Percentiles rank a stretch among this genome's conserved stretches.
phyloP scores from a whole-genome alignment of 2,113 vertebrate genomes.

The Tichodroma muraria region DNA sequence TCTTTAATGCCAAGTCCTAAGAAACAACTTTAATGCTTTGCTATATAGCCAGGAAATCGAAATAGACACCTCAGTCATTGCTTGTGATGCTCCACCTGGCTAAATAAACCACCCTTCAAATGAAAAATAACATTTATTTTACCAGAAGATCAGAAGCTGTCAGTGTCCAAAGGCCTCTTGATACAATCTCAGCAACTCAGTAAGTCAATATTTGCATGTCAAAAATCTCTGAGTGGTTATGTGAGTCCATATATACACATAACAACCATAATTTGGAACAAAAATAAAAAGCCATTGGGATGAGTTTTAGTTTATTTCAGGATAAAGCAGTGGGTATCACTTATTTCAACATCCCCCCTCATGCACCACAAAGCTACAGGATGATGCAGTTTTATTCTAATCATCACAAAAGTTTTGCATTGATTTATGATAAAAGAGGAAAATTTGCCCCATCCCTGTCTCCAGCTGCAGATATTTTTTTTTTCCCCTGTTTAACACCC shows the following conservation, averaged over 20 bases:
- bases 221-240: neutral
- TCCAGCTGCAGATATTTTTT: neutral
- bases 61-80: neutral
- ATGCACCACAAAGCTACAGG: neutral
- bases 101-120: neutral
- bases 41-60: neutral
- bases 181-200: neutral
- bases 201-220: neutral
- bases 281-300: neutral
- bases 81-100: neutral
- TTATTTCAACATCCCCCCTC: neutral
- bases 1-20: neutral
- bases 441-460: neutral
- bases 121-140: neutral
- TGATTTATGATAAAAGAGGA: neutral
- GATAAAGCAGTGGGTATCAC: neutral
- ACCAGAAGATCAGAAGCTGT: neutral
- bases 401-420: neutral
- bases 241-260: neutral
- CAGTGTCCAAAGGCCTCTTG: neutral
- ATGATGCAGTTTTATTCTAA: neutral
- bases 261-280: neutral
- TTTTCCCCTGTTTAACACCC: neutral
- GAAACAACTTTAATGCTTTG: neutral
- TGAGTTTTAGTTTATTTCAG: neutral